phyloP scores from a whole-genome alignment of 2,888 invertebrate genomes.

The Syritta pipiens region DNA sequence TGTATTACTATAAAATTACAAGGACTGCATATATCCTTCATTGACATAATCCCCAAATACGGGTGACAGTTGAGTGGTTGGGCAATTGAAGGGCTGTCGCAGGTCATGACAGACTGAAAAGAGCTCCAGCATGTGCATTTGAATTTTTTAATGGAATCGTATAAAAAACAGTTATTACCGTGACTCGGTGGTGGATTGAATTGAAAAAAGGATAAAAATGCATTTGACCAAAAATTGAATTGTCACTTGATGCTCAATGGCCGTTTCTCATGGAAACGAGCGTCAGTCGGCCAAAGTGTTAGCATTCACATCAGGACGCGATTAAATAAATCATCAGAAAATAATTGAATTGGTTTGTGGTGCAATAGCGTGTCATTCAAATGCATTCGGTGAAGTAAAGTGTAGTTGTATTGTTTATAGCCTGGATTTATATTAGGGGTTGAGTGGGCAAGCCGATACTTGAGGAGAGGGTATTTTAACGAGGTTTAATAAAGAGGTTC shows the following conservation, averaged over 20 bases:
- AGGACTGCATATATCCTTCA: constrained; percentile 17
- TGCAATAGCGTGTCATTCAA: neutral
- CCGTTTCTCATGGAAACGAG: neutral
- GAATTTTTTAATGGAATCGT: constrained; percentile 10
- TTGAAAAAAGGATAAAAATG: constrained; percentile 10
- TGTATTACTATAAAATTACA: constrained; percentile 16
- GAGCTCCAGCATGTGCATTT: constrained; percentile 11
- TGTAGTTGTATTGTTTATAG: too few species aligned
- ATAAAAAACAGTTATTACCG: constrained; percentile 5
- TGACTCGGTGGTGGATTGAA: neutral
- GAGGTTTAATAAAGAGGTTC: too few species aligned
- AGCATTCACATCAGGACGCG: neutral
- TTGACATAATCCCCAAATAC: constrained; percentile 12
- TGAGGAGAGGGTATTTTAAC: too few species aligned
- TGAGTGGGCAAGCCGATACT: too few species aligned
- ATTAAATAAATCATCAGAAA: constrained; percentile 22
- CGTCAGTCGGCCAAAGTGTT: neutral
- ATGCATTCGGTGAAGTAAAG: neutral
- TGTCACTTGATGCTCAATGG: constrained; percentile 17
- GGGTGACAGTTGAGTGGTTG: constrained; percentile 19
- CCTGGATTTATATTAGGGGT: too few species aligned
- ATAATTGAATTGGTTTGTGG: constrained; percentile 7
- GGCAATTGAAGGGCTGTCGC: constrained; percentile 25
- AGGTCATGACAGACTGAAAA: constrained; percentile 10
- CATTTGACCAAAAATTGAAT: constrained; percentile 33